Base-by-base conservation (phyloP, 2,797 vertebrate genomes). In the Tympanoctomys barrerae region DNA sequence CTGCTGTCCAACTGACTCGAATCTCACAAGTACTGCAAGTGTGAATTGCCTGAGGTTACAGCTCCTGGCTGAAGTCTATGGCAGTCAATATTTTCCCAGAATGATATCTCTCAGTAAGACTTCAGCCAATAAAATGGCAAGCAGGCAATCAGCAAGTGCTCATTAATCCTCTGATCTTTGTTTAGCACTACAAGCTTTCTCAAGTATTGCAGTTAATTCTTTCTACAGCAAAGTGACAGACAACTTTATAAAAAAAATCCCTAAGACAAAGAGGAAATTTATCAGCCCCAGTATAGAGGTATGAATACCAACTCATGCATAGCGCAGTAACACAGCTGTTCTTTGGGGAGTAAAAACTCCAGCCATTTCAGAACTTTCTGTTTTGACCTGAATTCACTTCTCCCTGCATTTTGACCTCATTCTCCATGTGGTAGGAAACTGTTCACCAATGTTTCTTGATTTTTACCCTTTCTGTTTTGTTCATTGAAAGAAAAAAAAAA, bases 21-120 rank as follows among this genome's bases (percentile, higher is more conserved):
- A 95, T 96, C 95, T 97, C 95, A 95, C 92, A 97, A 96, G 87
- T 90, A 91, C 78, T 90, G 5, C 18, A 91, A 88, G 87, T 96
- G 94, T 97, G 96, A 98, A 94, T 96, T 97, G 79, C 81, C 93
- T 90, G 52, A 52, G 59, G 84, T 94, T 91, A 87, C 52, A 80
- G 86, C 87, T 96, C 64, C 92, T 90, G 52, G 86, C 39, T 96
- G 88, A 91, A 82, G 36, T 87, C 96, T 89, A 14, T 70, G 52
- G 39, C 94, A 90, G 85, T 95, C 95, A 78, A 59, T 94, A 95
- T 92, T 96, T 97, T 90, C 81, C 46, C 81, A 90, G 81, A 64
- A 79, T 93, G 71, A 21, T 49, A 57, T 85, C 89, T 95, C 87
- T 83, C 91, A 95, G 84, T 64, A 94, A 96, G 88, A 89, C 73